These are phyloP conservation scores for Salpingus planirostris DNA, from an alignment of 2,888 invertebrate species.

Conservation along the genomic window DNA sequence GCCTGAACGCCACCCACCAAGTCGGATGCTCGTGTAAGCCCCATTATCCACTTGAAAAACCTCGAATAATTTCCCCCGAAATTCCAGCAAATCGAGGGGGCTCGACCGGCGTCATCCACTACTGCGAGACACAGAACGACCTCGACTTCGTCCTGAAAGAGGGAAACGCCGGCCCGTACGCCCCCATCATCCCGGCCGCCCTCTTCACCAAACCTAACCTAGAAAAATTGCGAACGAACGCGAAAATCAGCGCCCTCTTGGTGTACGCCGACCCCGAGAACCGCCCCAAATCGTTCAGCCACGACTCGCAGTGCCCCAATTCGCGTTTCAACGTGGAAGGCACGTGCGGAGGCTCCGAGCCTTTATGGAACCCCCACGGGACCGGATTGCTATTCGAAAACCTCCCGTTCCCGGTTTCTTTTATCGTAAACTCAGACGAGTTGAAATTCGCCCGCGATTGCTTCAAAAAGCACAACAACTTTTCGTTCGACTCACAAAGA, in stretches of 20 bases:
- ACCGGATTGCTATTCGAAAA: conserved; percentile 67
- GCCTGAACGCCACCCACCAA: conserved; percentile 91
- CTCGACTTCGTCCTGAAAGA: conserved; percentile 62
- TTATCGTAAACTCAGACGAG: conserved; percentile 54
- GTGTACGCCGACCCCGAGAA: conserved; percentile 45
- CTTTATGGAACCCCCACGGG: conserved; percentile 74
- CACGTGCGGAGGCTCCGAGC: conserved; percentile 27
- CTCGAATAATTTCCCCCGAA: not conserved
- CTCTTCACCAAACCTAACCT: conserved; percentile 49
- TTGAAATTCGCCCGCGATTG: conserved; percentile 53
- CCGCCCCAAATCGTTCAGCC: conserved; percentile 40
- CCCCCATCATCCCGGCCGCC: conserved; percentile 60
- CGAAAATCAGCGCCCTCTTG: conserved; percentile 58
- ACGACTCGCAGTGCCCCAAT: conserved; percentile 79
- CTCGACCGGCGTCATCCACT: conserved; percentile 76
- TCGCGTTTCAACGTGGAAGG: conserved; percentile 50
- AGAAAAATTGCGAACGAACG: conserved; percentile 45
- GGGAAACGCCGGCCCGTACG: conserved; percentile 72
- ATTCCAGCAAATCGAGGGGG: conserved; percentile 61
- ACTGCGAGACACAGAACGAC: conserved; percentile 56
- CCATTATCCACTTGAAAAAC: conserved; percentile 1
- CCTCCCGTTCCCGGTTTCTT: conserved; percentile 84
- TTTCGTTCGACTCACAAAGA: conserved; percentile 52
- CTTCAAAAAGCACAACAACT: conserved; percentile 60
- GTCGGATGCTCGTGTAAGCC: conserved; percentile 87